phyloP scores from a whole-genome alignment of 2,797 vertebrate species.

The Xiphorhynchus erythropygius region DNA sequence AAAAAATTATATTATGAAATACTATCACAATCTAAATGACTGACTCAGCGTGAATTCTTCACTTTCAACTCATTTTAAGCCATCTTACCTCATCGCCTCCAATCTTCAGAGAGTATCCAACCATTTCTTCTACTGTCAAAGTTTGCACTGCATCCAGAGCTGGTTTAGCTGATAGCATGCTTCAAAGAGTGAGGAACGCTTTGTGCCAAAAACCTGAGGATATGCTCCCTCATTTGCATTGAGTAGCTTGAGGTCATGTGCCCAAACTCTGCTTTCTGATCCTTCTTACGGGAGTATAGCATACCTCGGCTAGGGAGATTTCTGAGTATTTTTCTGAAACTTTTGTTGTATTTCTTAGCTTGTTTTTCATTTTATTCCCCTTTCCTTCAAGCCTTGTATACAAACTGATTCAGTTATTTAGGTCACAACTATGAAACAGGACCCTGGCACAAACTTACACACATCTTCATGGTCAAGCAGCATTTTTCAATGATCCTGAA shows the following conservation, averaged over 20 bases:
- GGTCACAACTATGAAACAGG: neutral
- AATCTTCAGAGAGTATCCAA: conserved; percentile 23
- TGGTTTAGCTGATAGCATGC: neutral
- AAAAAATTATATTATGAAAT: neutral
- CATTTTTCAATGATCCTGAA: neutral
- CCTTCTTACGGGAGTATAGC: neutral
- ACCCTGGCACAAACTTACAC: neutral
- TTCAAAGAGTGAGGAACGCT: neutral
- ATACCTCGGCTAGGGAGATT: neutral
- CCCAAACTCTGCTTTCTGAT: conserved; percentile 15
- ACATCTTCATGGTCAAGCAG: neutral
- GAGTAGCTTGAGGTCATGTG: conserved; percentile 10
- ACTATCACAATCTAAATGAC: neutral
- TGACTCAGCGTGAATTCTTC: neutral
- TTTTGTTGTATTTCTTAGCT: neutral
- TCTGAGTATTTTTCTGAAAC: neutral
- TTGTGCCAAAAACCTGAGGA: conserved; percentile 41
- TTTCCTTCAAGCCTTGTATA: neutral
- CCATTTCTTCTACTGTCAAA: conserved; percentile 57
- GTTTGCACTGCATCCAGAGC: neutral
- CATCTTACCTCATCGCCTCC: conserved; percentile 62
- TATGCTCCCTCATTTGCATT: neutral
- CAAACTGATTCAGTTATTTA: neutral
- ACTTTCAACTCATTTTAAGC: conserved; percentile 5
- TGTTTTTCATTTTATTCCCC: neutral